Percentiles rank a stretch among this genome's conserved stretches.
Conservation (phyloP, 2,888 invertebrate genomes). For the Deroplatys truncata region DNA sequence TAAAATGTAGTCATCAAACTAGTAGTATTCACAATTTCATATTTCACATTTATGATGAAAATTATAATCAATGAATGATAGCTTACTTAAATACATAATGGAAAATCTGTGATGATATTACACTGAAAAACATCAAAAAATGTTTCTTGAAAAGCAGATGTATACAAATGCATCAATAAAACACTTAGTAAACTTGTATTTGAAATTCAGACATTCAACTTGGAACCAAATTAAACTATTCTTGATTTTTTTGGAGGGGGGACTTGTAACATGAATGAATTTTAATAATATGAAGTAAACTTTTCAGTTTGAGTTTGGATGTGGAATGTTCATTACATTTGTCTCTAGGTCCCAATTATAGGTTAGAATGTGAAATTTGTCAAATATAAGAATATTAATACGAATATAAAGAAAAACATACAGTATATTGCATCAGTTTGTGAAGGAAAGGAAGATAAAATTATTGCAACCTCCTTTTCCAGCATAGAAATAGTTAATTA, state of each 20-base stretch:
- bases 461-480: background rate
- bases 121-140: background rate
- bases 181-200: background rate
- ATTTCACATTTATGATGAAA: background rate
- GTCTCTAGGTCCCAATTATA: background rate
- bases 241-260: background rate
- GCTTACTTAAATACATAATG: background rate
- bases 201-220: background rate
- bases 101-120: background rate
- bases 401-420: background rate
- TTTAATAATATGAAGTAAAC: background rate
- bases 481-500: background rate
- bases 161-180: background rate
- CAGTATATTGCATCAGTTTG: background rate
- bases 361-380: background rate
- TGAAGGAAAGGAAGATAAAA: background rate
- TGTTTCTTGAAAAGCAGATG: background rate
- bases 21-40: background rate
- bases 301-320: background rate
- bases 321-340: background rate
- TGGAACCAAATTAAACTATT: background rate
- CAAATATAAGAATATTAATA: background rate
- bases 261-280: background rate
- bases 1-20: background rate
- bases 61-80: background rate